phyloP scores from a whole-genome alignment of 2,888 invertebrate species.

The Eupithecia centaureata region DNA sequence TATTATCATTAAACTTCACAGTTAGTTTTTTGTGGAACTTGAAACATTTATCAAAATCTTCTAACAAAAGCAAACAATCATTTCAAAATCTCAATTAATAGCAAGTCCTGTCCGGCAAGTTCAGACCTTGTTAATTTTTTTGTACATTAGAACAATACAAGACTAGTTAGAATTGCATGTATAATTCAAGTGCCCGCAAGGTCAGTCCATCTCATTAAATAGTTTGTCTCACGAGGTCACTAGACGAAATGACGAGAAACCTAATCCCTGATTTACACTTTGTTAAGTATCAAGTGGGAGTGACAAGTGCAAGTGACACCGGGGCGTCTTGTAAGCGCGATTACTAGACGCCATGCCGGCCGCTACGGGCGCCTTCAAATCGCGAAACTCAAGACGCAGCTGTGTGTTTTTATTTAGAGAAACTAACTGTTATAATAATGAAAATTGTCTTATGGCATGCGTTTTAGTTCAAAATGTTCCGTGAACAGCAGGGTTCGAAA shows the following conservation, averaged over 20 bases:
- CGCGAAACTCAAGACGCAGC: no score
- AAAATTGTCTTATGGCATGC: no score
- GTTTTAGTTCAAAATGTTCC: no score
- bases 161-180: neutral
- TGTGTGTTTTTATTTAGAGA: no score
- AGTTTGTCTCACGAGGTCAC: neutral
- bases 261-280: neutral
- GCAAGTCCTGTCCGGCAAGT: neutral
- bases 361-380: no score
- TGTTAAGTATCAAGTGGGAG: no score
- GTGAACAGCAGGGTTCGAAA: no score
- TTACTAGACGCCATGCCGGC: no score
- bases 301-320: no score
- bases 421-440: no score
- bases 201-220: no score
- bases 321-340: no score
- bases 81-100: neutral
- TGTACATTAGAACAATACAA: neutral
- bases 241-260: neutral
- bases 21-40: neutral
- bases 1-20: neutral
- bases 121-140: neutral
- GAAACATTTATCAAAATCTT: neutral
- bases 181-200: neutral
- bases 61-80: neutral